Evolutionary conservation across 2,113 vertebrate species (phyloP).

Genomic region (Urocitellus parryii): DNA sequence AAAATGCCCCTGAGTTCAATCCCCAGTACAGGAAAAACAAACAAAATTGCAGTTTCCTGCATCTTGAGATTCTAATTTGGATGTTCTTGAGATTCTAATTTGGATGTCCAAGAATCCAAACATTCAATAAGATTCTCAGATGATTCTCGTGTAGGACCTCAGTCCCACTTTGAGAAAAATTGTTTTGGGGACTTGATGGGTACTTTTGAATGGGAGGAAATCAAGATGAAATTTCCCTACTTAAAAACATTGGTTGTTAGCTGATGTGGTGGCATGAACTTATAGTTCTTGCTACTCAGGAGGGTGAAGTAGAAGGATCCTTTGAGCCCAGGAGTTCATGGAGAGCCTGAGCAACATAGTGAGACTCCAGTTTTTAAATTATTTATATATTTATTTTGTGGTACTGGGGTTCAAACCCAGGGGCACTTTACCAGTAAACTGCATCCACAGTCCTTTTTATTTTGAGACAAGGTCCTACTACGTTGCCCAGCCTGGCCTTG

Average conservation of each 20-base stretch:
- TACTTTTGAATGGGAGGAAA: conserved; percentile 10
- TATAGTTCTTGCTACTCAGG: neutral
- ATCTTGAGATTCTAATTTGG: neutral
- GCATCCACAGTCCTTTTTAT: too few relatives aligned
- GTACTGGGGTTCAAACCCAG: too few relatives aligned
- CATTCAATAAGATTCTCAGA: conserved; percentile 21
- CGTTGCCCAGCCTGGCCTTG: neutral
- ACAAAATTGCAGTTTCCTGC: neutral
- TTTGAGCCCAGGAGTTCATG: neutral
- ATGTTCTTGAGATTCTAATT: conserved; percentile 2
- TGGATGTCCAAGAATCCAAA: neutral
- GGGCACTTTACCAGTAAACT: too few relatives aligned
- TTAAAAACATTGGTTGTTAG: neutral
- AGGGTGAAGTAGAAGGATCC: neutral
- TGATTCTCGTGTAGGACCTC: neutral
- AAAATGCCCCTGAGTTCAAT: neutral
- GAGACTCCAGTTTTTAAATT: too few relatives aligned
- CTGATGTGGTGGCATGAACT: neutral
- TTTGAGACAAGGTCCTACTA: neutral
- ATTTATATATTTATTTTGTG: too few relatives aligned
- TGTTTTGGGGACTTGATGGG: conserved; percentile 6
- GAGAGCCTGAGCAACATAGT: too few relatives aligned
- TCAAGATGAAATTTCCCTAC: neutral
- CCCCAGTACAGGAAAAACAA: neutral
- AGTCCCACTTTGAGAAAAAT: conserved; percentile 39